These are phyloP conservation scores for Stichodactyla helianthus DNA, from an alignment of 64 coral and sea anemone species.

Conservation along the genomic window DNA sequence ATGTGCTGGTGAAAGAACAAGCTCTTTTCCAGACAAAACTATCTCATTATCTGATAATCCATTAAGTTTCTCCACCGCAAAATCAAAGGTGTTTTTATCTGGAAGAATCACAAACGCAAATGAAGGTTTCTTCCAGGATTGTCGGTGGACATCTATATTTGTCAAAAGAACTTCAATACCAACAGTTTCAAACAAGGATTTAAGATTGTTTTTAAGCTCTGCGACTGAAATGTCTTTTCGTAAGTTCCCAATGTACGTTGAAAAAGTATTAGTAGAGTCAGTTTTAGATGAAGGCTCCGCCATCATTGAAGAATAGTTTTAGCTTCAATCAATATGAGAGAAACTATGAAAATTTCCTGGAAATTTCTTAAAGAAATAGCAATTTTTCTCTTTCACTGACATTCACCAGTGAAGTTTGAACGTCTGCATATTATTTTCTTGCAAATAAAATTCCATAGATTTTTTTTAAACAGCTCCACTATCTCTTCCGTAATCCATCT, in stretches of 20 bases:
- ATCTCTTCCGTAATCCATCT: no score
- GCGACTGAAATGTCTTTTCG: conserved; percentile 17
- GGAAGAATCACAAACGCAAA: conserved; percentile 28
- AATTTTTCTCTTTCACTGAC: background rate
- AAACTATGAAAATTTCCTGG: no score
- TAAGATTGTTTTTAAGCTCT: conserved; percentile 11
- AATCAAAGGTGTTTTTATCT: conserved; percentile 11
- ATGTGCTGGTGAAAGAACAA: background rate
- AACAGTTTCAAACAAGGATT: conserved; percentile 22
- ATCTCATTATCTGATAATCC: background rate
- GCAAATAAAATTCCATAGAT: no score
- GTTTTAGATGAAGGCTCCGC: background rate
- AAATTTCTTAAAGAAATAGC: background rate
- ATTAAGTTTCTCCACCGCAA: background rate
- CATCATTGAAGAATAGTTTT: background rate
- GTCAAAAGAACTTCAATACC: conserved; percentile 13
- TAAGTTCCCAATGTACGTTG: conserved; percentile 56
- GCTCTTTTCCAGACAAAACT: background rate
- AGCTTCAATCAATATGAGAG: background rate
- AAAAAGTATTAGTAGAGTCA: background rate
- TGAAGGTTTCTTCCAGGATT: background rate
- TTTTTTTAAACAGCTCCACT: no score
- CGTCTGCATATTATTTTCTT: no score
- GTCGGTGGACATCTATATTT: conserved; percentile 12
- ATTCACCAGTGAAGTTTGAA: background rate